Conservation (phyloP, 2,113 vertebrate genomes). For the Dicerorhinus sumatrensis region DNA sequence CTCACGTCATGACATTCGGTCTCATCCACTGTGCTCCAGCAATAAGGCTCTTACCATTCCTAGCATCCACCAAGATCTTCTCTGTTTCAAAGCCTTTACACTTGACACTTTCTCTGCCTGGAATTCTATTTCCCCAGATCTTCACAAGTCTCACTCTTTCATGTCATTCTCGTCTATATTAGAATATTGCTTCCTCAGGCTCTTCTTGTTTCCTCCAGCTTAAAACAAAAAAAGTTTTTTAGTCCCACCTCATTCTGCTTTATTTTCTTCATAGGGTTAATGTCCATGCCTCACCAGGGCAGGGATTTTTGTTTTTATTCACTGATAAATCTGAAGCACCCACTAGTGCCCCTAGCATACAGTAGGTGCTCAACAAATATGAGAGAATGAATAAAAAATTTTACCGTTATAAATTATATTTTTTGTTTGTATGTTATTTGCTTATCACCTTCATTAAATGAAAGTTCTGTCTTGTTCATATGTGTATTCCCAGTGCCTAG, state of each 20-base stretch:
- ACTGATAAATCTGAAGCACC: background rate
- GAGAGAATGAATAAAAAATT: background rate
- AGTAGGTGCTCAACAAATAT: background rate
- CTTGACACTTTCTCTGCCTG: background rate
- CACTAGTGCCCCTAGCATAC: background rate
- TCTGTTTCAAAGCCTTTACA: background rate
- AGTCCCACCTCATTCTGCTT: background rate
- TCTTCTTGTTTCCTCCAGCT: background rate
- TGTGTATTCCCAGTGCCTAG: background rate
- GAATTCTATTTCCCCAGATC: background rate
- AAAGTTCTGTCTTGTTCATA: background rate
- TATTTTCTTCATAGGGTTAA: background rate
- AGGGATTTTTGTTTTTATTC: background rate
- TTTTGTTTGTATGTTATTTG: background rate
- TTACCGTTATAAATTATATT: background rate
- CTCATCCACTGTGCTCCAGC: background rate
- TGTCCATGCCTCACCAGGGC: background rate
- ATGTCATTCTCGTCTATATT: background rate
- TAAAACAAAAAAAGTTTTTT: background rate
- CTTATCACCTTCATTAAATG: background rate
- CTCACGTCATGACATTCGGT: background rate
- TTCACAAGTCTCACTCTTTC: background rate
- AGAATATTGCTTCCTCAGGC: background rate
- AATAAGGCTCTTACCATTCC: background rate
- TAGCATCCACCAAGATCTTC: background rate